These are phyloP conservation scores for Mactra quadrangularis DNA, from an alignment of 1,140 invertebrate species.

Conservation along the genomic window DNA sequence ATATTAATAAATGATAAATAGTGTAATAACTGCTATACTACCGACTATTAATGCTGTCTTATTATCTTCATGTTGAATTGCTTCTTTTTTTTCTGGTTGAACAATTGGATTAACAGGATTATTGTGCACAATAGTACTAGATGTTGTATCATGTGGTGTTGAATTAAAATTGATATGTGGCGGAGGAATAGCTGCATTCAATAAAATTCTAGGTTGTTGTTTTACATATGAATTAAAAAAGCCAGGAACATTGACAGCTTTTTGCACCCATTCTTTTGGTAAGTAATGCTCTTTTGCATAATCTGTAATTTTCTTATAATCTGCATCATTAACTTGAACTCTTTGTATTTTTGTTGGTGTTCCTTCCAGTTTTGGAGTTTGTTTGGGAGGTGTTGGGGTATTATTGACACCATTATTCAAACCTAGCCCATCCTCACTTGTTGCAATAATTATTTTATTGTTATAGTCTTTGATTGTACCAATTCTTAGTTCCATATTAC, in stretches of 20 bases:
- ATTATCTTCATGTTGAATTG: constrained; percentile 25
- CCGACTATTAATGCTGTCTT: constrained; percentile 17
- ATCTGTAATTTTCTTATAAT: not conserved
- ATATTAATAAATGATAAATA: constrained; percentile 20
- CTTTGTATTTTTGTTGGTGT: not conserved
- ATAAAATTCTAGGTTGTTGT: no score
- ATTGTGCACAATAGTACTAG: no score
- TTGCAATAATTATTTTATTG: constrained; percentile 42
- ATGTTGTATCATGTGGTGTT: no score
- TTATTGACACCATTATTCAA: no score
- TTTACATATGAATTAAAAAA: no score
- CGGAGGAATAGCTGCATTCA: no score
- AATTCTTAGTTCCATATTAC: no score
- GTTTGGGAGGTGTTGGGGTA: constrained; percentile 11
- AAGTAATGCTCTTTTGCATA: not conserved
- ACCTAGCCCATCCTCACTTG: not conserved
- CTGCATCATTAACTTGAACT: not conserved
- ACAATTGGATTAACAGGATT: no score
- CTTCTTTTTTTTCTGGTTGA: not conserved
- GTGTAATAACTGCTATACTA: not conserved
- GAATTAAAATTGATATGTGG: no score
- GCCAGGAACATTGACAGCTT: not conserved
- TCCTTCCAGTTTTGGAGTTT: not conserved
- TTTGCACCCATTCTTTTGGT: not conserved
- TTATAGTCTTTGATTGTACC: no score